These are phyloP conservation scores for Alaudala cheleensis DNA, from an alignment of 2,113 vertebrate genomes.

Conservation along the genomic window DNA sequence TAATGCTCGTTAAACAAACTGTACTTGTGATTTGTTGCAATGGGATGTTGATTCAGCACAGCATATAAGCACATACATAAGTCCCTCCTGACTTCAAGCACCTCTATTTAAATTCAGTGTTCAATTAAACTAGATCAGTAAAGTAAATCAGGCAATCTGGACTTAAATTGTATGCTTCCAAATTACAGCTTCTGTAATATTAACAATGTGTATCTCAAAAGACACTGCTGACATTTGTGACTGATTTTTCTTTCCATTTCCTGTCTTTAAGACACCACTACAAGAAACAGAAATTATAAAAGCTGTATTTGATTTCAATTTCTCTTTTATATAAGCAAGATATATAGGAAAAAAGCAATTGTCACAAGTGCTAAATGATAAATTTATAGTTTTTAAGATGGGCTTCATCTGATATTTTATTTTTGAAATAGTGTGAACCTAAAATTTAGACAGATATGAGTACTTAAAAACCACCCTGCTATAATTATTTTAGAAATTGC, in stretches of 20 bases:
- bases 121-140: not conserved
- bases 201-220: not conserved
- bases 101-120: not conserved
- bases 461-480: not conserved
- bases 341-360: not conserved
- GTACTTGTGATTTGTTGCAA: constrained; percentile 51
- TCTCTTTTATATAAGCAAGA: not conserved
- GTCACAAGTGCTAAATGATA: not conserved
- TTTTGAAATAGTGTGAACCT: not conserved
- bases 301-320: not conserved
- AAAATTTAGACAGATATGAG: not conserved
- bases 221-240: not conserved
- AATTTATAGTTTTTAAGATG: not conserved
- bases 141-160: constrained; percentile 16
- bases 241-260: not conserved
- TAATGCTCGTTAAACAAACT: constrained; percentile 60
- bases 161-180: not conserved
- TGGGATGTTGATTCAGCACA: constrained; percentile 34
- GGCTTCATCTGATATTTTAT: not conserved
- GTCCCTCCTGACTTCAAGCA: constrained; percentile 6
- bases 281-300: constrained; percentile 15
- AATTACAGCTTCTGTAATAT: not conserved
- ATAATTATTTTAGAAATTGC: constrained; percentile 48
- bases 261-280: not conserved
- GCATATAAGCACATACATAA: not conserved